These are phyloP conservation scores for Brevipalpus yothersi DNA, from an alignment of 1,140 invertebrate genomes.

Conservation along the genomic window DNA sequence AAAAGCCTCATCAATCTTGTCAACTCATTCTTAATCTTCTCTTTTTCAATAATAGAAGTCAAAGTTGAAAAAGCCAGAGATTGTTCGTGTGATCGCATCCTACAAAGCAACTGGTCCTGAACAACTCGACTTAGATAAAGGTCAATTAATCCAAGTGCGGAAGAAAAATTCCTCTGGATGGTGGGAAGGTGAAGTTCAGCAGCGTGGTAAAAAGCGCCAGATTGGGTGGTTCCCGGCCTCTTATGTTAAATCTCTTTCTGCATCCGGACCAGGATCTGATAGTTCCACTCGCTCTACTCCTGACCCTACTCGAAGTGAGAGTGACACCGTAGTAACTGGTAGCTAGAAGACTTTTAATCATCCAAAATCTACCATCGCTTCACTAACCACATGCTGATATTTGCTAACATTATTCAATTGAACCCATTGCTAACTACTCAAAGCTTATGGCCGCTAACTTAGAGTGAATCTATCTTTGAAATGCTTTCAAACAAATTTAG, in stretches of 20 bases:
- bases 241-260: slow-evolving; percentile 57
- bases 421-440: not conserved
- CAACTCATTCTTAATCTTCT: not conserved
- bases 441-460: not conserved
- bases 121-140: slow-evolving; percentile 62
- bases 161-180: slow-evolving; percentile 89
- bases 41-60: not conserved
- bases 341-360: too few relatives aligned
- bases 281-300: not conserved
- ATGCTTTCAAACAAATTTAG: too few relatives aligned
- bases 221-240: slow-evolving; percentile 93
- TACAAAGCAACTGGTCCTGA: slow-evolving; percentile 67
- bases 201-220: slow-evolving; percentile 78
- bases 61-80: slow-evolving; percentile 48
- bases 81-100: slow-evolving; percentile 62
- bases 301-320: not conserved
- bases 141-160: slow-evolving; percentile 82
- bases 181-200: slow-evolving; percentile 97
- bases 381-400: too few relatives aligned
- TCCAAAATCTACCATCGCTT: too few relatives aligned
- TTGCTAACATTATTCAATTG: too few relatives aligned
- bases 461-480: too few relatives aligned
- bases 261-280: not conserved
- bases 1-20: not conserved
- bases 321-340: not conserved